phyloP scores from a whole-genome alignment of 2,888 invertebrate genomes.

The Enchytraeus crypticus region DNA sequence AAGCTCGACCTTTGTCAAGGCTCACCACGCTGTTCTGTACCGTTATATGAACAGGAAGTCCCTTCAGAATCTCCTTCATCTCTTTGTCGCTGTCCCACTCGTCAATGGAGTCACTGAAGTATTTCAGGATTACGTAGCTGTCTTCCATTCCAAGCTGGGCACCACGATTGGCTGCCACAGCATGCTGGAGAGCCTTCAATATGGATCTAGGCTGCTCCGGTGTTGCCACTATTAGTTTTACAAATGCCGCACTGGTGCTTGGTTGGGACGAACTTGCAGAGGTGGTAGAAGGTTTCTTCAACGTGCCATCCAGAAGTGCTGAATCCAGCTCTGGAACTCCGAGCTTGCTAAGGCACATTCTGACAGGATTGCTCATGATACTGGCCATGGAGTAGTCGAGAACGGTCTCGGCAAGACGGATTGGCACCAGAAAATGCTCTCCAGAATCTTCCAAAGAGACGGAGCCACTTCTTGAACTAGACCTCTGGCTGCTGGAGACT shows the following conservation, averaged over 20 bases:
- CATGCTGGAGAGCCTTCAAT: conserved; percentile 17
- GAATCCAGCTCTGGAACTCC: conserved; percentile 26
- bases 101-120: conserved; percentile 26
- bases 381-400: conserved; percentile 27
- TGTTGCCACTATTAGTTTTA: conserved; percentile 19
- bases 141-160: conserved; percentile 20
- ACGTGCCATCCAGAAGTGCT: conserved; percentile 22
- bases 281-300: conserved; percentile 3
- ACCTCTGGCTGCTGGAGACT: not conserved
- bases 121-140: conserved; percentile 26
- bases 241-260: conserved; percentile 8
- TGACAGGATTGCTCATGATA: conserved; percentile 24
- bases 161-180: not conserved
- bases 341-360: conserved; percentile 24
- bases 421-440: conserved; percentile 23
- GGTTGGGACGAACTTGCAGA: not conserved
- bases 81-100: conserved; percentile 16
- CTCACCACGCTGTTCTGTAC: conserved; percentile 22
- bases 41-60: conserved; percentile 25
- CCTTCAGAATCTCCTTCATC: conserved; percentile 13
- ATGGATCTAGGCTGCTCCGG: conserved; percentile 23
- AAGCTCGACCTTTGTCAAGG: conserved; percentile 21
- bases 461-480: not conserved
- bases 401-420: conserved; percentile 24
- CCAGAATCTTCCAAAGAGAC: not conserved